These are phyloP conservation scores for Virgularia gustaviana DNA, from an alignment of 92 coral and sea anemone species.

Conservation along the genomic window DNA sequence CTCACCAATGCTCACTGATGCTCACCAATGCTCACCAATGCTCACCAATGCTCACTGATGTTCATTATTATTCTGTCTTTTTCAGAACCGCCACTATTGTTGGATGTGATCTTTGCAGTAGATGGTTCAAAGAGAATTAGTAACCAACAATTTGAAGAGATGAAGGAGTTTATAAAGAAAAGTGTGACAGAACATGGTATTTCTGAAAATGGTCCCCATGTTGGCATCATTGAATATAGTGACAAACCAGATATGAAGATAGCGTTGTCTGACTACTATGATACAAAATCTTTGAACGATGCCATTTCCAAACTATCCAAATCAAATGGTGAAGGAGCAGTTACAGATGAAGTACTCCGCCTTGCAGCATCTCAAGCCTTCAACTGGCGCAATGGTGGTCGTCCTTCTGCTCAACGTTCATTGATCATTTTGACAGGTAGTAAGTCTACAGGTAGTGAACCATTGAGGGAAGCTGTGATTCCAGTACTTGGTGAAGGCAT, in stretches of 20 bases:
- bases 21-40: too few relatives aligned
- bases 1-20: too few relatives aligned
- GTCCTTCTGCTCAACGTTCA: conserved; percentile 37
- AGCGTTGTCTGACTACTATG: conserved; percentile 16
- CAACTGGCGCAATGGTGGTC: conserved; percentile 34
- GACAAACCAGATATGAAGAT: conserved; percentile 23
- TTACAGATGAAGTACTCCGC: conserved; percentile 37
- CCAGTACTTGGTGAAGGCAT: conserved; percentile 58
- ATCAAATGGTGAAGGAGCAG: conserved; percentile 12
- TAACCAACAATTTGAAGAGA: conserved; percentile 37
- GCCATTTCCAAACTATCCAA: conserved; percentile 49
- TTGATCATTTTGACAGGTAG: conserved; percentile 47
- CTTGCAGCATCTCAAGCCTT: conserved; percentile 39
- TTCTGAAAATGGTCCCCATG: conserved; percentile 18
- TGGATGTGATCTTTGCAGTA: conserved; percentile 50
- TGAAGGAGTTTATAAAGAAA: conserved; percentile 49
- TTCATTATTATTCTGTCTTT: neutral
- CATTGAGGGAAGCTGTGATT: conserved; percentile 52
- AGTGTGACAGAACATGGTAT: conserved; percentile 27
- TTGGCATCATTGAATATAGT: conserved; percentile 31
- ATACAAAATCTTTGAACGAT: conserved; percentile 51
- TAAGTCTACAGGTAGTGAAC: conserved; percentile 29
- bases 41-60: too few relatives aligned
- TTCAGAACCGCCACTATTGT: conserved; percentile 20
- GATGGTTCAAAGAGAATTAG: conserved; percentile 33